Conservation (phyloP, 2,888 invertebrate species). For the Mesorhabditis belari region DNA sequence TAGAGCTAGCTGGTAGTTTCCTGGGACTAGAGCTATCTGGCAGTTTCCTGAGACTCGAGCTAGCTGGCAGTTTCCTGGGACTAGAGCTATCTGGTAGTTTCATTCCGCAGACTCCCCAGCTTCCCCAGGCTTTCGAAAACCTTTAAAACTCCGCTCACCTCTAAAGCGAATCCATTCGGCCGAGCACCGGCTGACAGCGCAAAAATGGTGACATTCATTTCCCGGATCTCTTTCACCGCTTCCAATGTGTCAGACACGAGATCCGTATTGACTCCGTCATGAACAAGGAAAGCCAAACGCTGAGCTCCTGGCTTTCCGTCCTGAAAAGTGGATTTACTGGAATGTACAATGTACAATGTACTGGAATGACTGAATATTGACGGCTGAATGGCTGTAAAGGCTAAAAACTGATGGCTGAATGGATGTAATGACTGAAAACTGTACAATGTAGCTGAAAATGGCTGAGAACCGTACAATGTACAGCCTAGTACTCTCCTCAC, state of each 20-base stretch:
- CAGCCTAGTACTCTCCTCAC: no score
- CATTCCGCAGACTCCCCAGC: no score
- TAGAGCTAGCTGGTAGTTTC: no score
- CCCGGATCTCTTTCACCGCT: slow-evolving; percentile 10
- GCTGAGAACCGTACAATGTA: no score
- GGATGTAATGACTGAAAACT: no score
- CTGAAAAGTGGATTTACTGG: neutral
- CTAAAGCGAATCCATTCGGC: neutral
- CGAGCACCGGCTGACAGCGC: neutral
- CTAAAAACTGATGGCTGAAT: slow-evolving; percentile 1
- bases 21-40: no score
- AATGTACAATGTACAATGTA: neutral
- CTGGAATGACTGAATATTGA: neutral
- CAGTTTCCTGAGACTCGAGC: no score
- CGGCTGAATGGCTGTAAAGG: neutral
- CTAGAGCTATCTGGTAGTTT: no score
- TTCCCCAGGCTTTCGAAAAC: no score
- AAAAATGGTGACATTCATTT: neutral
- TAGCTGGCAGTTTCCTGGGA: no score
- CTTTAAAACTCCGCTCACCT: neutral
- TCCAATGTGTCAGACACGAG: slow-evolving; percentile 25
- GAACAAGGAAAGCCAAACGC: slow-evolving; percentile 24
- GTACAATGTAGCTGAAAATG: no score
- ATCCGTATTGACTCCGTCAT: slow-evolving; percentile 30
- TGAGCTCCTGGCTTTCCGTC: neutral